Base-by-base conservation (phyloP, 2,113 vertebrate species). In the Bothrops jararaca region DNA sequence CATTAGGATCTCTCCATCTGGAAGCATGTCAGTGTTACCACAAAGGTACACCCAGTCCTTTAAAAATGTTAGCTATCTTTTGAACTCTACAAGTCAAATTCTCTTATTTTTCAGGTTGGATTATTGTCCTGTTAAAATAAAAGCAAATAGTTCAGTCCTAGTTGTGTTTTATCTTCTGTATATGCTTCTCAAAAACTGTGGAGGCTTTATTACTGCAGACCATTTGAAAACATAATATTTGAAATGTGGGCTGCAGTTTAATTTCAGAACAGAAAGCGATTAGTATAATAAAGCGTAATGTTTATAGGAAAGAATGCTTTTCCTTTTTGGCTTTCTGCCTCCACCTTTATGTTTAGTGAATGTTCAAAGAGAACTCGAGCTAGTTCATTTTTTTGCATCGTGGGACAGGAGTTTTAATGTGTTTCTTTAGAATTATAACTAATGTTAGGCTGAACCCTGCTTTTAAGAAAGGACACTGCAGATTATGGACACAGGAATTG, bases 241-340 rank as follows among this genome's bases (percentile, higher is more conserved):
- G 93, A 95, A 95, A 92, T 26, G 54, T 1, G 39, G 64, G 42
- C 91, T 94, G n/a, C 0, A 0, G 50, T 96, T 96, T 95, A 95
- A 95, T 94, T 95, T 95, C 92, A 94, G 94, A 96, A 91, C 0
- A 20, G 95, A 96, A 96, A 91, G 48, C 0, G 0, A 93, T 92
- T 29, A 52, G 89, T 93, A 94, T 95, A 95, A 89, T 95, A 95
- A 96, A 95, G 11, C 52, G 92, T 88, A 90, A 93, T 95, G 94
- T 95, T 95, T 95, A 93, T 94, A 94, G 90, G 26, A 95, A 96
- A 93, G 60, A 95, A 94, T 94, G 91, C 20, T 95, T 95, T 94
- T 95, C 91, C 91, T 96, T 96, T 95, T 96, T 64, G 92, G 52
- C 1, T 42, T 93, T 96, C 58, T 6, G 2, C 15, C 64, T 24